Evolutionary conservation across 2,888 invertebrate genomes (phyloP), one percentile per base, ranked within the genome.

Genomic region (Deroplatys truncata): DNA sequence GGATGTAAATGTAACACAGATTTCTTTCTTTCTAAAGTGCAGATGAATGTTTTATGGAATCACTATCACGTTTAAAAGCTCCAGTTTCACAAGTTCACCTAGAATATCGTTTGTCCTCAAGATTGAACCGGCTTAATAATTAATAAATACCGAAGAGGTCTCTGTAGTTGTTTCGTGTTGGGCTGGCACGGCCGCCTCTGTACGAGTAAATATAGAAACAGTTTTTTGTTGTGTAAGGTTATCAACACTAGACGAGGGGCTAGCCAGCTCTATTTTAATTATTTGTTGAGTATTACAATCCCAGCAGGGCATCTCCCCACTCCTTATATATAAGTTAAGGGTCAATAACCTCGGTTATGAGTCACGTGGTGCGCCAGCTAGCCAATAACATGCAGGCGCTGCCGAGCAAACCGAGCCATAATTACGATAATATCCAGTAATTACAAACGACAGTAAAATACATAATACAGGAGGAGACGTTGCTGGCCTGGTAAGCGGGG

Each of bases 341-440:
- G 87, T 87, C 82, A 87, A 87, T 87, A 72, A 28, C 82, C 87
- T 35, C 82, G 82, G 87, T 13, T 87, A 87, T 82, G 87, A 31
- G 90, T 90, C 90, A 90, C 90, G 89, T 90, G 89, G 86, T 86
- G 31, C 82, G 82, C 72, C 89, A 28, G 82, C 84, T 84, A 84
- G 89, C 90, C 90, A 89, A 89, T 90, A 88, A 88, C 86, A 84
- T 28, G 84, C 86, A 85, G 86, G 88, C 84, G 87, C 84, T 85
- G 84, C 85, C 87, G 87, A 84, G 87, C 86, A 86, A 86, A 82
- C 89, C 85, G 83, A 86, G 88, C 85, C 91, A 92, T 93, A 93
- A 93, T 93, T 93, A 93, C 93, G 92, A 92, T 92, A 92, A 93
- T 93, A 93, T 93, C 93, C 93, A 92, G 92, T 93, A 93, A 93